Evolutionary conservation across 2,113 vertebrate genomes (phyloP).

Genomic region (Scomber colias): DNA sequence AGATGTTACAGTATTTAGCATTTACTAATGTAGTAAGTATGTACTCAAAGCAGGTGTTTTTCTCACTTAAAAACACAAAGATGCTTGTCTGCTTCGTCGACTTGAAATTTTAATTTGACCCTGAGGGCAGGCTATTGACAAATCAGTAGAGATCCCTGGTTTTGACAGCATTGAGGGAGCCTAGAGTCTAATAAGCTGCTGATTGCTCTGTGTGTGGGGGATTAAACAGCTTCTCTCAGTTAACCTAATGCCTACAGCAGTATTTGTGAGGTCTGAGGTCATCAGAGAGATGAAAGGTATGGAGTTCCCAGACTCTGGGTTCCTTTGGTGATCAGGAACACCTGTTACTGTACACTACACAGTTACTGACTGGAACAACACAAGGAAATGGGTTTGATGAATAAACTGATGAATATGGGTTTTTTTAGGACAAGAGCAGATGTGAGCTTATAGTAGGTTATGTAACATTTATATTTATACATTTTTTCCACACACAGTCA

Average conservation of each 20-base stretch:
- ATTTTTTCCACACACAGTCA: background rate
- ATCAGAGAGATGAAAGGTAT: constrained; percentile 55
- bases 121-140: constrained; percentile 29
- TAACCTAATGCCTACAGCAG: constrained; percentile 67
- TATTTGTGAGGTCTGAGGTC: constrained; percentile 53
- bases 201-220: constrained; percentile 41
- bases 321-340: constrained; percentile 31
- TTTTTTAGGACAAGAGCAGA: constrained; percentile 12
- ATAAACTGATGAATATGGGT: constrained; percentile 1
- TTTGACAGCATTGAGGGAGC: constrained; percentile 32
- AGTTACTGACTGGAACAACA: background rate
- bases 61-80: constrained; percentile 1
- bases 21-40: background rate
- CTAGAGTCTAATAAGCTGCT: background rate
- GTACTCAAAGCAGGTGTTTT: background rate
- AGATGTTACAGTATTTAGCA: constrained; percentile 13
- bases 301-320: constrained; percentile 40
- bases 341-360: constrained; percentile 19
- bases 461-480: background rate
- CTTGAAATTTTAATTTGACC: constrained; percentile 48
- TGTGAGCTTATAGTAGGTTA: background rate
- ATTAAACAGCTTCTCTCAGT: constrained; percentile 64
- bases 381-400: background rate
- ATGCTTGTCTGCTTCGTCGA: constrained; percentile 15
- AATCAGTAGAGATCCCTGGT: constrained; percentile 49